Conservation (phyloP, 1,140 invertebrate genomes). For the Hyles euphorbiae region DNA sequence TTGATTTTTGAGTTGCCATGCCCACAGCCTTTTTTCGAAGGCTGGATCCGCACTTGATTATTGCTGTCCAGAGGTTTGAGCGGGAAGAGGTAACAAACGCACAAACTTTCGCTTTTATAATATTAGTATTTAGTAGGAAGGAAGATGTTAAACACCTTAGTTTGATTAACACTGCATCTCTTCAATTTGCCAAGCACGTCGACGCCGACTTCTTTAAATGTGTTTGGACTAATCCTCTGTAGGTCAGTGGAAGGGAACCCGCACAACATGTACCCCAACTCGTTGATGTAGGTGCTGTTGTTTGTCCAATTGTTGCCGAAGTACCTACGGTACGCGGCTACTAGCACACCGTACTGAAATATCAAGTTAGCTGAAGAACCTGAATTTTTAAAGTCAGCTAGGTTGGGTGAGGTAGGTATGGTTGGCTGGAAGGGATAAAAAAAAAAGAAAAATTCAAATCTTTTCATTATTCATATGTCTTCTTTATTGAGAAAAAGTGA, state of each 20-base stretch:
- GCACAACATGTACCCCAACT: constrained; percentile 57
- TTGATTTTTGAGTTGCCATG: too few relatives aligned
- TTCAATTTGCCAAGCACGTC: constrained; percentile 45
- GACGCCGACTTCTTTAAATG: constrained; percentile 45
- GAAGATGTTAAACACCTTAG: constrained; percentile 27
- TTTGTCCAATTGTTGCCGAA: constrained; percentile 46
- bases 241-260: constrained; percentile 51
- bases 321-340: constrained; percentile 55
- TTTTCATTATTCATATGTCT: too few relatives aligned
- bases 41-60: too few relatives aligned
- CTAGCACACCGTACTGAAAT: constrained; percentile 53
- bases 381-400: background rate
- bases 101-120: too few relatives aligned
- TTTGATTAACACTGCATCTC: constrained; percentile 47
- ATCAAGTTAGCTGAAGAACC: background rate
- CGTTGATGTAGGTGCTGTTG: constrained; percentile 47
- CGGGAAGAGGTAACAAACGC: too few relatives aligned
- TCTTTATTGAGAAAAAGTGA: too few relatives aligned
- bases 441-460: too few relatives aligned
- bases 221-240: constrained; percentile 40
- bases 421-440: too few relatives aligned
- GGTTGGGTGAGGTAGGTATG: too few relatives aligned
- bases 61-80: too few relatives aligned
- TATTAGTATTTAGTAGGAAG: too few relatives aligned
- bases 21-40: too few relatives aligned